Percentiles rank a stretch among this genome's conserved stretches.
Evolutionary conservation across 2,113 vertebrate genomes (phyloP).

Genomic region (Aldabrachelys gigantea): DNA sequence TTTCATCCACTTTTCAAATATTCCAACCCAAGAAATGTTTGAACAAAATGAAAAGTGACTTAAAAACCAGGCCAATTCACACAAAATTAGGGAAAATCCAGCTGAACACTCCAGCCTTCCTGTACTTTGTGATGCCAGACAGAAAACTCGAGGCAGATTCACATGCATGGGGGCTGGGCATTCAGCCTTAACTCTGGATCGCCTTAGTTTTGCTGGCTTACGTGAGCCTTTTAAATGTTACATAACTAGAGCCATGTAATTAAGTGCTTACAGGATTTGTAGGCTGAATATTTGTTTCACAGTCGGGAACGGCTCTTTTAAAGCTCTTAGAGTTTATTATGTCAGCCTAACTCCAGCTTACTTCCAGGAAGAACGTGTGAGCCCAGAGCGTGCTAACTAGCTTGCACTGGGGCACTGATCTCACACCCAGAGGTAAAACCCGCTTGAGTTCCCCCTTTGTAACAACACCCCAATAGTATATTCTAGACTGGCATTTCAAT

Average conservation of each 20-base stretch:
- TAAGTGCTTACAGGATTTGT: background rate
- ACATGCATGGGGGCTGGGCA: rapidly evolving
- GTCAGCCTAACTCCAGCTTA: background rate
- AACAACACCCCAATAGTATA: background rate
- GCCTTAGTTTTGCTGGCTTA: background rate
- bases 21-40: background rate
- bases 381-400: rapidly evolving
- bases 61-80: background rate
- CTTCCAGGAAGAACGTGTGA: rapidly evolving
- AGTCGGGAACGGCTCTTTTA: background rate
- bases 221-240: rapidly evolving
- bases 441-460: background rate
- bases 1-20: rapidly evolving
- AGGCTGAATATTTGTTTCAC: background rate
- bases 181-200: background rate
- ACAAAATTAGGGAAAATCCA: rapidly evolving
- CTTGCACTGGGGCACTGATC: rapidly evolving
- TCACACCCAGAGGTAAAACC: background rate
- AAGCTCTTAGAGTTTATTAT: background rate
- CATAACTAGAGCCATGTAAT: rapidly evolving
- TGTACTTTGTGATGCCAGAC: rapidly evolving
- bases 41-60: rapidly evolving
- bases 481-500: background rate
- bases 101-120: background rate
- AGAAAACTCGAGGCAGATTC: rapidly evolving